These are phyloP conservation scores for Perca fluviatilis DNA, from an alignment of 2,113 vertebrate genomes.

Conservation along the genomic window DNA sequence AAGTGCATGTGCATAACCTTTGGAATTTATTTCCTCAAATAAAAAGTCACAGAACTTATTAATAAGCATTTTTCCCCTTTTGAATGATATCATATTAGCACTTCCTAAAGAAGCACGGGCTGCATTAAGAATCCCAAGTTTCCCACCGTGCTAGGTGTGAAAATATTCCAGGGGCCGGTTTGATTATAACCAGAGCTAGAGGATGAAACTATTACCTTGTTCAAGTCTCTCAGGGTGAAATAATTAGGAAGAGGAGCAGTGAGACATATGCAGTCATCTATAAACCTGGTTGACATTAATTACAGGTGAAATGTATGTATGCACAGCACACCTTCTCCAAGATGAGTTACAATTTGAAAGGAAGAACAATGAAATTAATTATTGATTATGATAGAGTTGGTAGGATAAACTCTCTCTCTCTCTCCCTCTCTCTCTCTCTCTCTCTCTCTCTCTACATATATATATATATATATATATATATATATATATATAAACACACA, in stretches of 20 bases:
- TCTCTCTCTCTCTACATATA: no score
- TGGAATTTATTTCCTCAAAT: constrained; percentile 23
- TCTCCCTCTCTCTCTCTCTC: no score
- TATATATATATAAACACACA: no score
- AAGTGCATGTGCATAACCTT: neutral
- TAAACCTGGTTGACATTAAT: constrained; percentile 54
- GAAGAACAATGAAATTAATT: constrained; percentile 31
- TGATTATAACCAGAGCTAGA: constrained; percentile 66
- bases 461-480: no score
- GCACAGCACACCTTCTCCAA: constrained; percentile 33
- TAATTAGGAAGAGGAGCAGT: constrained; percentile 66
- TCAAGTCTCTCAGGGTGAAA: constrained; percentile 74
- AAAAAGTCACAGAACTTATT: constrained; percentile 70
- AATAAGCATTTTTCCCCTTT: constrained; percentile 48
- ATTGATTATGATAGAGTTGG: neutral
- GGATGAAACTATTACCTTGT: constrained; percentile 67
- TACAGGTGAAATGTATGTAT: constrained; percentile 62
- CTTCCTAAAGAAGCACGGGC: constrained; percentile 69
- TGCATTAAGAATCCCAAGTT: constrained; percentile 76
- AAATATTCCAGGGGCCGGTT: constrained; percentile 80
- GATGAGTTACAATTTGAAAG: constrained; percentile 40
- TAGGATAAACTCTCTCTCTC: no score
- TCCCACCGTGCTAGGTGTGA: constrained; percentile 80
- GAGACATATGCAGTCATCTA: constrained; percentile 48
- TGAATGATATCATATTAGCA: constrained; percentile 83